phyloP scores from a whole-genome alignment of 2,888 invertebrate genomes.

The Drosophila macrospina region DNA sequence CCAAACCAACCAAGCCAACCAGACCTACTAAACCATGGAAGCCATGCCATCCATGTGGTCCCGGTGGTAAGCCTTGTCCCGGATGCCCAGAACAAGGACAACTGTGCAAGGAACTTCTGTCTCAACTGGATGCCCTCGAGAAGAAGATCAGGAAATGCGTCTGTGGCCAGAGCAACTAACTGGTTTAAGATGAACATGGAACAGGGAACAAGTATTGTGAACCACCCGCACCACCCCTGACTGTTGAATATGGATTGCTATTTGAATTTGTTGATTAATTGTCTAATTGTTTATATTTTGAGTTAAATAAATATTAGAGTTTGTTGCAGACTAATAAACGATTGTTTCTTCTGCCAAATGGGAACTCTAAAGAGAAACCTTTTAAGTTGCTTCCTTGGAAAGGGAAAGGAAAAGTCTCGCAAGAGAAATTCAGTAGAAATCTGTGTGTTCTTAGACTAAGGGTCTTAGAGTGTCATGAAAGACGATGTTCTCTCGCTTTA shows the following conservation, averaged over 20 bases:
- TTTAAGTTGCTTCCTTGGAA: too few relatives aligned
- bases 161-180: neutral
- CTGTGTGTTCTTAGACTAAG: too few relatives aligned
- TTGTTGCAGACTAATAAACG: neutral
- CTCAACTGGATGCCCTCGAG: neutral
- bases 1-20: neutral
- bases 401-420: too few relatives aligned
- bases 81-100: neutral
- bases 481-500: too few relatives aligned
- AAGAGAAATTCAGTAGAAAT: too few relatives aligned
- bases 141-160: conserved; percentile 4
- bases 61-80: too few relatives aligned
- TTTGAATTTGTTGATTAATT: neutral
- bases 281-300: neutral
- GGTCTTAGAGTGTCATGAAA: too few relatives aligned
- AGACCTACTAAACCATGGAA: neutral
- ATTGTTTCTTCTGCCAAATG: too few relatives aligned
- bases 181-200: neutral
- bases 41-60: conserved; percentile 7
- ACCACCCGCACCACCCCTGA: neutral
- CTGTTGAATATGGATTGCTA: neutral
- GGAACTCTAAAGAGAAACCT: too few relatives aligned
- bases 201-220: conserved; percentile 1
- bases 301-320: neutral
- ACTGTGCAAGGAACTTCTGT: conserved; percentile 3